Evolutionary conservation across 2,797 vertebrate species (phyloP), one percentile per base, ranked within the genome.

Genomic region (Schizopygopsis malacanthus): DNA sequence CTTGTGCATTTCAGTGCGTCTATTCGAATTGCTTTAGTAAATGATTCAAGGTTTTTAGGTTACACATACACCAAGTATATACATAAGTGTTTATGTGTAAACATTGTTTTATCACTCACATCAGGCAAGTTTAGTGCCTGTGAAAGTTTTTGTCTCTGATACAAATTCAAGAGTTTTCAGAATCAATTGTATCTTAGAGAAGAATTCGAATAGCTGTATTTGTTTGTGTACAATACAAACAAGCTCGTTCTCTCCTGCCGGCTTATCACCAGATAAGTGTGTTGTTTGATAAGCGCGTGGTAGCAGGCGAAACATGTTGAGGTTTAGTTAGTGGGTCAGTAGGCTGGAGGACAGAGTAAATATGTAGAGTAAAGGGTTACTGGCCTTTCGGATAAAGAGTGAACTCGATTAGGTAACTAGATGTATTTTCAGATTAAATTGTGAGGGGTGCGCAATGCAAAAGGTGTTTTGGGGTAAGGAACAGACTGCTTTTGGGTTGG

Each of bases 301-400:
- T 33, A 33, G 33, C 33, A 33, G 33, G 33, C 33, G 33, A 39
- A 33, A 72, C 25, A 41, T 2, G 1, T 7, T 6, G 61, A 52
- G 45, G 11, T 22, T 45, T 25, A 67, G 69, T 63, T 43, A 50
- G 54, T 82, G 56, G 80, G 84, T 86, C 71, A 86, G 77, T 81
- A 67, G 85, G 50, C 6, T 72, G 37, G 4, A 85, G 41, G 7
- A 6, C 18, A 41, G 43, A 79, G 61, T 70, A 67, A 63, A 81
- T 43, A 75, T 1, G 20, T 11, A 16, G 50, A 61, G 45, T 18
- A 16, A 28, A 67, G 28, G 28, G 7, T 78, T 8, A 77, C 37
- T 56, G 22, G 22, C 7, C 37, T 25, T 79, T 43, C n/a, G 20
- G 76, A 43, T 56, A 25, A 25, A 39, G 5, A 15, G 4, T 41